A percentile compares a stretch with the other conserved stretches of the same genome.
Conservation (phyloP, 2,888 invertebrate species). For the Microctonus brassicae region DNA sequence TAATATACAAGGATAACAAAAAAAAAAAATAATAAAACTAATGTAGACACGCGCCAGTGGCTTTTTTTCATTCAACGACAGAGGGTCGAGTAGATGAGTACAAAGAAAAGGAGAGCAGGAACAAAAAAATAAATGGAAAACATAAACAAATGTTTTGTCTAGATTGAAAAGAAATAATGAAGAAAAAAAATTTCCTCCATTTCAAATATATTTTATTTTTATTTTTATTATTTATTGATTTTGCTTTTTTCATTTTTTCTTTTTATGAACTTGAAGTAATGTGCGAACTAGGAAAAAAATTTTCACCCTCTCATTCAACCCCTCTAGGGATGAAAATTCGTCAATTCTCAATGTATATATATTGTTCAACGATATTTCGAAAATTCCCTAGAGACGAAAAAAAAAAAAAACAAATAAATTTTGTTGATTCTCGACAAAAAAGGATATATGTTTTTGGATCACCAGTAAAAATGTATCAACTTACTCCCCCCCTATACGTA, state of each 20-base stretch:
- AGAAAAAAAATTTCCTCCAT: not conserved
- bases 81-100: not conserved
- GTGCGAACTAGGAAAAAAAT: constrained; percentile 11
- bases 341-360: constrained; percentile 4
- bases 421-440: not conserved
- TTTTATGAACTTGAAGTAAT: no score
- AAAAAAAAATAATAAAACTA: constrained; percentile 48
- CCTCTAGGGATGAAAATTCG: not conserved
- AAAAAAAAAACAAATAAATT: constrained; percentile 2
- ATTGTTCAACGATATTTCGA: not conserved
- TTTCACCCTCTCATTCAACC: constrained; percentile 3
- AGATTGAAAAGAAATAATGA: not conserved
- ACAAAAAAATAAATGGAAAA: not conserved
- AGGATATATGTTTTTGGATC: not conserved
- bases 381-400: constrained; percentile 11
- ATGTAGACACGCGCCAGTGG: constrained; percentile 58
- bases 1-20: constrained; percentile 53
- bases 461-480: constrained; percentile 12
- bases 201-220: constrained; percentile 24
- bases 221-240: no score
- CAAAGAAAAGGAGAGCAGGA: not conserved
- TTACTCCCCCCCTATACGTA: not conserved
- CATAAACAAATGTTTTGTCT: not conserved
- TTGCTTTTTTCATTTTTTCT: constrained; percentile 18
- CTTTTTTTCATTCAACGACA: constrained; percentile 40